Percentiles rank a stretch among this genome's conserved stretches.
Evolutionary conservation across 2,113 vertebrate species (phyloP).

Genomic region (Gymnobelideus leadbeateri): DNA sequence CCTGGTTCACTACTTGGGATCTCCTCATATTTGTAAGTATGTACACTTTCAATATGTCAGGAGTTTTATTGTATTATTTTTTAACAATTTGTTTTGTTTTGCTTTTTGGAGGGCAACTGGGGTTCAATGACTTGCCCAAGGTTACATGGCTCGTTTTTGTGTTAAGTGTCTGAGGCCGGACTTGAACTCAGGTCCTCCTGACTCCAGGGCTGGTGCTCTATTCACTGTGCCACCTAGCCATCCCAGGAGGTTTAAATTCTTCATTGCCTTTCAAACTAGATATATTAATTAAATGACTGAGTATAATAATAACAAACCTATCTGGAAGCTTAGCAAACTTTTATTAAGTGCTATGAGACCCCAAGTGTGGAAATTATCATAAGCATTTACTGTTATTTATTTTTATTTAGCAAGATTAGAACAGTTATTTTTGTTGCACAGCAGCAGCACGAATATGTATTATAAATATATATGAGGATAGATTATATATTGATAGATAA

Average conservation of each 20-base stretch:
- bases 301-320: constrained; percentile 31
- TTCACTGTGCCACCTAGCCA: too few species aligned
- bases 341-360: constrained; percentile 32
- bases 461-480: neutral
- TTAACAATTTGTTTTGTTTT: too few species aligned
- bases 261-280: constrained; percentile 45
- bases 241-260: neutral
- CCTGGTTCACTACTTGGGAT: constrained; percentile 5
- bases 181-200: too few species aligned
- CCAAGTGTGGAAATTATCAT: neutral
- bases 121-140: too few species aligned
- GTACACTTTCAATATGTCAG: neutral
- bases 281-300: neutral
- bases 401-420: constrained; percentile 14
- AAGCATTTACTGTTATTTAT: neutral
- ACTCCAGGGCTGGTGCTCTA: too few species aligned
- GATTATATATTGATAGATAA: neutral
- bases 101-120: too few species aligned
- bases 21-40: neutral
- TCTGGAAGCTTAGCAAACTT: constrained; percentile 22
- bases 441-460: neutral
- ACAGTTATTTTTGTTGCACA: constrained; percentile 1
- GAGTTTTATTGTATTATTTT: neutral
- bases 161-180: too few species aligned
- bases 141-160: too few species aligned